A percentile compares a stretch with the other conserved stretches of the same genome.
Evolutionary conservation across 2,888 invertebrate species (phyloP).

Genomic region (Mesorhabditis belari): DNA sequence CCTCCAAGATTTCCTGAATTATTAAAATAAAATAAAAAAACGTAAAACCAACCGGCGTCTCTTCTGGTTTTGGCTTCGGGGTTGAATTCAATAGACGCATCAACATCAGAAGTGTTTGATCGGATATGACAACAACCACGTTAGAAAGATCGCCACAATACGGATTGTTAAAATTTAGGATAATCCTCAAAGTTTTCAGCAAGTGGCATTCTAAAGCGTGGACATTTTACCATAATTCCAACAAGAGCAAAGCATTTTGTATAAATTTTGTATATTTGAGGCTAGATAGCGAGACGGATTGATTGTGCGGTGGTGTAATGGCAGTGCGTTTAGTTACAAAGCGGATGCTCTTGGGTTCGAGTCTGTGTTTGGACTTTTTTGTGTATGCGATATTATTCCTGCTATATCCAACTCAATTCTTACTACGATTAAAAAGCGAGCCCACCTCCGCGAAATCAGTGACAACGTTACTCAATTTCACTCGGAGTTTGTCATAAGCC

Average conservation of each 20-base stretch:
- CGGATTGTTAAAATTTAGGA: constrained; percentile 62
- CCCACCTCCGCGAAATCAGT: constrained; percentile 61
- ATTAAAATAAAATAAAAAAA: constrained; percentile 7
- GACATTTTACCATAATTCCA: too few relatives aligned
- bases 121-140: constrained; percentile 58
- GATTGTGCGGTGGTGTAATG: too few relatives aligned
- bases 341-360: too few relatives aligned
- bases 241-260: too few relatives aligned
- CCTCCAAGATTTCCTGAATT: constrained; percentile 6
- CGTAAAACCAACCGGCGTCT: constrained; percentile 24
- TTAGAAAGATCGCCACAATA: constrained; percentile 62
- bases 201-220: too few relatives aligned
- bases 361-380: too few relatives aligned
- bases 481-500: constrained; percentile 79
- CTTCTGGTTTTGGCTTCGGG: constrained; percentile 55
- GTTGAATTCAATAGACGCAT: constrained; percentile 58
- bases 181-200: too few relatives aligned
- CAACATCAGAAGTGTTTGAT: constrained; percentile 58
- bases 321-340: too few relatives aligned
- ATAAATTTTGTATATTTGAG: too few relatives aligned
- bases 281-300: too few relatives aligned
- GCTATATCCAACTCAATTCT: too few relatives aligned
- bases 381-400: too few relatives aligned
- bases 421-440: neutral
- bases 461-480: constrained; percentile 73